phyloP scores from a whole-genome alignment of 2,113 vertebrate genomes.

The Rhinogobius similis region DNA sequence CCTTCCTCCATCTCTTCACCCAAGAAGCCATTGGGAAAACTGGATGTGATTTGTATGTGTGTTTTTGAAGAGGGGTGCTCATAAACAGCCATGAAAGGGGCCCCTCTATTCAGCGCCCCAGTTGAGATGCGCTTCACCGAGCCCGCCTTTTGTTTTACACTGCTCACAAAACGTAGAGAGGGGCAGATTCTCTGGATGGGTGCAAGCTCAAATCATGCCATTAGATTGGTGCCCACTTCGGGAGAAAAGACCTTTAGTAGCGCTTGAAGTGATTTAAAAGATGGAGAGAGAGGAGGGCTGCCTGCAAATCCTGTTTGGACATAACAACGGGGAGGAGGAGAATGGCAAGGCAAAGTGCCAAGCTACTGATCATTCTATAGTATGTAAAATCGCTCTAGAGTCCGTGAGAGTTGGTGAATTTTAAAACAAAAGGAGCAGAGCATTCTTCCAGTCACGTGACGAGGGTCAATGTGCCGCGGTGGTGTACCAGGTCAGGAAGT shows the following conservation, averaged over 20 bases:
- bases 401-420: constrained; percentile 60
- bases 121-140: constrained; percentile 73
- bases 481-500: constrained; percentile 71
- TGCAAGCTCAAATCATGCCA: constrained; percentile 70
- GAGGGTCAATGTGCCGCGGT: constrained; percentile 61
- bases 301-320: constrained; percentile 69
- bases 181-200: constrained; percentile 63
- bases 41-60: constrained; percentile 78
- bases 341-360: constrained; percentile 69
- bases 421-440: constrained; percentile 70
- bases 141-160: constrained; percentile 70
- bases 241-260: constrained; percentile 66
- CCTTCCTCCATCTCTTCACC: constrained; percentile 40
- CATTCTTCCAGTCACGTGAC: constrained; percentile 70
- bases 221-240: constrained; percentile 69
- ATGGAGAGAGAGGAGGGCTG: constrained; percentile 52
- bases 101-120: constrained; percentile 70
- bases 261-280: constrained; percentile 76
- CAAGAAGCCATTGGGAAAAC: constrained; percentile 59
- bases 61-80: constrained; percentile 77
- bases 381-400: constrained; percentile 70
- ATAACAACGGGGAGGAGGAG: constrained; percentile 46
- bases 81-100: constrained; percentile 79
- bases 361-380: constrained; percentile 63
- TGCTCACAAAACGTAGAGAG: constrained; percentile 61